Base-by-base conservation (phyloP, 2,888 invertebrate species). In the Ochlodes sylvanus region DNA sequence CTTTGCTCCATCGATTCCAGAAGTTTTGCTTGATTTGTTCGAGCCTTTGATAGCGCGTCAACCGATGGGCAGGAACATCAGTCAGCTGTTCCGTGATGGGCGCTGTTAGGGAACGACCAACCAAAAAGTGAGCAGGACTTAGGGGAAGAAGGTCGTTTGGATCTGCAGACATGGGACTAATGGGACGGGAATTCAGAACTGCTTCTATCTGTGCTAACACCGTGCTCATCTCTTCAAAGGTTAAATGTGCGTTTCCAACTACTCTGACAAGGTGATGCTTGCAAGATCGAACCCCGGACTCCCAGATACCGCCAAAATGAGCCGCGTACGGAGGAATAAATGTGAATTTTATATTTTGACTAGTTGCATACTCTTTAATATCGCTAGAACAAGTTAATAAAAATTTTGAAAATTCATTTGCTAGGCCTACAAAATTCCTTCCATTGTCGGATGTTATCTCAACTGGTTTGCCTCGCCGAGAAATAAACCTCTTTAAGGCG, bases 361-460 rank as follows among this genome's bases (percentile, higher is more conserved):
- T 21, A 9, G 58, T 17, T 14, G 58, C 41, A 1, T 58, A 42
- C 17, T 42, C 41, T 41, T 42, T 58, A 14, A 58, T 58, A 17
- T 58, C 42, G 12, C 21, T 21, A 19, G 58, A 38, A 42, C 42
- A 42, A 58, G 19, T 42, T 42, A 10, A 6, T 54, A 69, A 19
- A 42, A 60, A 54, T 14, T 58, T 41, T 3, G 69, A 41, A 61
- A 71, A 68, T 60, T 72, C 71, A 19, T 69, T 71, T 21, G 41
- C 12, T 34, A 55, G 62, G 9, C 71, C 69, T 41, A 73, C 71
- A 55, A 71, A 71, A 44, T 69, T 70, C 17, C 61, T 71, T 14
- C 71, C 72, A 32, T 74, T 72, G 52, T 74, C 72, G 1, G 74
- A 73, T 41, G 54, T 69, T 34, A 73, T 71, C 47, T 72, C 57